Evolutionary conservation across 92 coral and sea anemone genomes (phyloP).

Genomic region (Ricordea florida): DNA sequence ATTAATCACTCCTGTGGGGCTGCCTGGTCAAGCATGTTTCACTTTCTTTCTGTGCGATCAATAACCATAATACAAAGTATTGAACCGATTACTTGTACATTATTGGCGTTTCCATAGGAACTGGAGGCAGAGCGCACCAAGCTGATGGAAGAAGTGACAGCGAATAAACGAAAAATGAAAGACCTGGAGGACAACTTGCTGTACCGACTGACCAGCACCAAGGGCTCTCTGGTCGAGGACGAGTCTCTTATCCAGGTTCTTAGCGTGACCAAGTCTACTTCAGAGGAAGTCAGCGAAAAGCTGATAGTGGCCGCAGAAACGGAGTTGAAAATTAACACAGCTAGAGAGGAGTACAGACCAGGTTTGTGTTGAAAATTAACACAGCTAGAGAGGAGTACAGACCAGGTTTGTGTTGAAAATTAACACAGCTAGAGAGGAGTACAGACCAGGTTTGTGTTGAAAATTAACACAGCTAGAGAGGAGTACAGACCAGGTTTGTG

Average conservation of each 20-base stretch:
- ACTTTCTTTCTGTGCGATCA: neutral
- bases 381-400: too few relatives aligned
- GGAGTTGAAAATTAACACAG: conserved; percentile 94
- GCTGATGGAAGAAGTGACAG: conserved; percentile 99
- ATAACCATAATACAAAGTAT: neutral
- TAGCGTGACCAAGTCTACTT: conserved; percentile 89
- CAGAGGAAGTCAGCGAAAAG: conserved; percentile 98
- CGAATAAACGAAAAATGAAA: conserved; percentile 97
- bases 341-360: conserved; percentile 97
- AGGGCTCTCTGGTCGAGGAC: conserved; percentile 99
- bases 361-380: conserved; percentile 46
- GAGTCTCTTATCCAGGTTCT: conserved; percentile 97
- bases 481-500: too few relatives aligned
- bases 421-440: too few relatives aligned
- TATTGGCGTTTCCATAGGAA: conserved; percentile 59
- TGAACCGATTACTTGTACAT: neutral
- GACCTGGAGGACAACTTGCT: conserved; percentile 95
- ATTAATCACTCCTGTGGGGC: too few relatives aligned
- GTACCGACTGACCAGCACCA: conserved; percentile 96
- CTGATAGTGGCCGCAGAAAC: conserved; percentile 97
- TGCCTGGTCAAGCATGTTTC: neutral
- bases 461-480: too few relatives aligned
- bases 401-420: too few relatives aligned
- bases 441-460: too few relatives aligned
- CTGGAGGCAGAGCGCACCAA: conserved; percentile 96